These are phyloP conservation scores for Mycetomoellerius zeteki DNA, from an alignment of 1,140 invertebrate species.

Conservation along the genomic window DNA sequence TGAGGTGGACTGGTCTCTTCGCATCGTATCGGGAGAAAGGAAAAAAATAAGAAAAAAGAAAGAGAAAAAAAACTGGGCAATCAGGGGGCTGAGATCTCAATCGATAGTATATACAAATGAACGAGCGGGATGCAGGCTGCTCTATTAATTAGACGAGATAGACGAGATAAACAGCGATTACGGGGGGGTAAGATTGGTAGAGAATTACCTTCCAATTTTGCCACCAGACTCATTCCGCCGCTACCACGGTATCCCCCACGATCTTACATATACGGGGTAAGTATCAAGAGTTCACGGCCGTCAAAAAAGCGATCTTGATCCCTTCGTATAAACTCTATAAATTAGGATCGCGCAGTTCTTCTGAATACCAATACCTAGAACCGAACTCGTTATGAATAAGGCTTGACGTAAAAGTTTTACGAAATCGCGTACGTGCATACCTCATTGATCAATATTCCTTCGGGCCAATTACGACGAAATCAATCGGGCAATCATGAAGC, in stretches of 20 bases:
- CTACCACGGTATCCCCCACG: slow-evolving; percentile 94
- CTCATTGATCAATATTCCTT: not conserved
- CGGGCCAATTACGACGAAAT: not conserved
- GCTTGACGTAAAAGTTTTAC: not conserved
- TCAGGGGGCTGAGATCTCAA: slow-evolving; percentile 69
- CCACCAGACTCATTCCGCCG: slow-evolving; percentile 93
- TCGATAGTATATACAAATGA: slow-evolving; percentile 82
- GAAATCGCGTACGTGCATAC: not conserved
- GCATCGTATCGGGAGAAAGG: slow-evolving; percentile 22
- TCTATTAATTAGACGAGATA: slow-evolving; percentile 95
- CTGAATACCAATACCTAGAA: not conserved
- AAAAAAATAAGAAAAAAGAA: slow-evolving; percentile 16
- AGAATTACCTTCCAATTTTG: slow-evolving; percentile 94
- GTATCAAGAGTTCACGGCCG: slow-evolving; percentile 74
- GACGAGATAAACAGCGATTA: slow-evolving; percentile 93
- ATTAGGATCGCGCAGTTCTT: slow-evolving; percentile 13
- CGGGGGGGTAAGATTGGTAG: slow-evolving; percentile 91
- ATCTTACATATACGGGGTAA: slow-evolving; percentile 90
- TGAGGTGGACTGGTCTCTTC: slow-evolving; percentile 60
- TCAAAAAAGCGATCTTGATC: slow-evolving; percentile 27
- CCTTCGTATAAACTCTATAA: slow-evolving; percentile 15
- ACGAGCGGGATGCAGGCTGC: slow-evolving; percentile 94
- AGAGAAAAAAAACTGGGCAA: slow-evolving; percentile 21
- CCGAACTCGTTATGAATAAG: not conserved
- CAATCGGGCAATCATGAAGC: not conserved